Percentiles rank a stretch among this genome's conserved stretches.
These are phyloP conservation scores for Stenoptilia bipunctidactyla DNA, from an alignment of 2,888 invertebrate genomes.

Conservation along the genomic window DNA sequence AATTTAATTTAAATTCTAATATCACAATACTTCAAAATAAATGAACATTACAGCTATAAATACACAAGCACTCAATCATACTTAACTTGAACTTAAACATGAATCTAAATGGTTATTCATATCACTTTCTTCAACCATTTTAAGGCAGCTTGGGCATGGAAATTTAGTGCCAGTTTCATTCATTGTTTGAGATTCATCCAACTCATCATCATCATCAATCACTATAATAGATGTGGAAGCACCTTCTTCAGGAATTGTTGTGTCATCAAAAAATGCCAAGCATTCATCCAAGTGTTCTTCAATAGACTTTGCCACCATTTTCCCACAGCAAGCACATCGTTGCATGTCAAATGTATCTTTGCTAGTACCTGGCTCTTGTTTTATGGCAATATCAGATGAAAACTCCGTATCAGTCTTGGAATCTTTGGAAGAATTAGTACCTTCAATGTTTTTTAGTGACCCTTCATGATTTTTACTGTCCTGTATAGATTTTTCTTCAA, in stretches of 20 bases:
- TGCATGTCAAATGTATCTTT: conserved; percentile 10
- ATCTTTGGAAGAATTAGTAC: not conserved
- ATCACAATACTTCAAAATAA: not conserved
- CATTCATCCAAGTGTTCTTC: conserved; percentile 67
- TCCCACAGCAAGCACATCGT: conserved; percentile 58
- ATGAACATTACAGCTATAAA: no score
- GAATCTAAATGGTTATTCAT: conserved; percentile 74
- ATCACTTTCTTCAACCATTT: conserved; percentile 51
- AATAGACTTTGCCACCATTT: conserved; percentile 30
- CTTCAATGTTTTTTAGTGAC: no score
- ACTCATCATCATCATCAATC: conserved; percentile 35
- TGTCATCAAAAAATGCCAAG: conserved; percentile 47
- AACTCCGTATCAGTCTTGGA: conserved; percentile 4
- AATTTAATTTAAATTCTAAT: not conserved
- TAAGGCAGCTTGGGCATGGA: conserved; percentile 74
- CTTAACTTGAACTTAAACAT: conserved; percentile 28
- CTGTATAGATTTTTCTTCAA: not conserved
- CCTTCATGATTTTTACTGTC: no score
- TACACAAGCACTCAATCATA: no score
- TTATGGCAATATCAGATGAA: conserved; percentile 12
- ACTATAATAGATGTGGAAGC: conserved; percentile 33
- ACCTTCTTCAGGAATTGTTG: conserved; percentile 41
- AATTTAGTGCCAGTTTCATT: conserved; percentile 57
- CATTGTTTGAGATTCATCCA: conserved; percentile 40
- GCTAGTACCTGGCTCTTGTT: conserved; percentile 1